Percentiles rank a stretch among this genome's conserved stretches.
Conservation (phyloP, 1,140 invertebrate species). For the Eriosoma lanigerum region DNA sequence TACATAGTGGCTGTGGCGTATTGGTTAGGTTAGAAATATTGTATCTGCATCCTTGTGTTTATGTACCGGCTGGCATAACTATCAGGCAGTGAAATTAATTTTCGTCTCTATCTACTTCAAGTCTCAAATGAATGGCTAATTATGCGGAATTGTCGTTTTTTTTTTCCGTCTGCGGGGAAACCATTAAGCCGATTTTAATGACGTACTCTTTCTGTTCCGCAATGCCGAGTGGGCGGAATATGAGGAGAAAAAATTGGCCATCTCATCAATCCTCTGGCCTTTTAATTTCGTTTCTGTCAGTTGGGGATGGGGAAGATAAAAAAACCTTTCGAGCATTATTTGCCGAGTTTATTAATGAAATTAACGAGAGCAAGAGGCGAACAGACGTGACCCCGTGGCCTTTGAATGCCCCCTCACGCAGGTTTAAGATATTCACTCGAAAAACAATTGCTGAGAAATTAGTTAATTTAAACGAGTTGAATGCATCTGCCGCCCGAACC, state of each 20-base stretch:
- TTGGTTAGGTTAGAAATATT: too few relatives aligned
- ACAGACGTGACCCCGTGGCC: constrained; percentile 31
- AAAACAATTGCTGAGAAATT: constrained; percentile 41
- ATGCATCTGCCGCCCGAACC: not conserved
- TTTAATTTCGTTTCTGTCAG: constrained; percentile 32
- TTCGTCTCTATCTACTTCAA: constrained; percentile 15
- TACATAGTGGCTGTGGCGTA: too few relatives aligned
- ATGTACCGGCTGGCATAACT: too few relatives aligned
- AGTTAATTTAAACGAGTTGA: constrained; percentile 40
- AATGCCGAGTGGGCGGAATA: not conserved
- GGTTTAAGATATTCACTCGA: constrained; percentile 6
- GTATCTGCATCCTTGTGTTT: too few relatives aligned
- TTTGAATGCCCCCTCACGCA: constrained; percentile 35
- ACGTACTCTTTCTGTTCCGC: not conserved
- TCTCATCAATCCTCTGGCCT: constrained; percentile 22
- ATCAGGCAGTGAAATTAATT: too few relatives aligned
- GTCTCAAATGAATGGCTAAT: constrained; percentile 33
- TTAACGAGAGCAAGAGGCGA: constrained; percentile 18
- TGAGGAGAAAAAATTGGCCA: constrained; percentile 13
- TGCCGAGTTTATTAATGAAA: constrained; percentile 31
- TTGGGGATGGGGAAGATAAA: not conserved
- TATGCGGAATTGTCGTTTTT: constrained; percentile 26
- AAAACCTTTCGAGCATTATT: constrained; percentile 24
- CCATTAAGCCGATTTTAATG: constrained; percentile 30
- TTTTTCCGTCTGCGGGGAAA: not conserved